Evolutionary conservation across 2,797 vertebrate species (phyloP).

Genomic region (Melanotaenia maccullochi): DNA sequence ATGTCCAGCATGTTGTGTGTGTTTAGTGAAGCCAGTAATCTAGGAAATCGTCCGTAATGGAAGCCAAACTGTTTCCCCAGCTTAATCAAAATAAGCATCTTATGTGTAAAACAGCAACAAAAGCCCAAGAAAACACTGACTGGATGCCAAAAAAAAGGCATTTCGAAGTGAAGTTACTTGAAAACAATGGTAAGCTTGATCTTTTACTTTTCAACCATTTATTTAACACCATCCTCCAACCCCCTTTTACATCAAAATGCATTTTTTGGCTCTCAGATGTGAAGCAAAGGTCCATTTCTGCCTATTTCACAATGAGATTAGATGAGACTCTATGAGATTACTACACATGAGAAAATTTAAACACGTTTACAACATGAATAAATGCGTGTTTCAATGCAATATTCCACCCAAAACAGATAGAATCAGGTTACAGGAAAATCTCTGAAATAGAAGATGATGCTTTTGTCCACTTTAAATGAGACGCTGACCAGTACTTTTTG

Average conservation of each 20-base stretch:
- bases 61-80: neutral
- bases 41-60: neutral
- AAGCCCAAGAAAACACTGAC: neutral
- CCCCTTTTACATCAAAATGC: neutral
- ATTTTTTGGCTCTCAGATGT: neutral
- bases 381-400: neutral
- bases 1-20: neutral
- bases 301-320: neutral
- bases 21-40: neutral
- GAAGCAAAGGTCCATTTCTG: neutral
- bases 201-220: neutral
- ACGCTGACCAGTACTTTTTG: neutral
- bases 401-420: neutral
- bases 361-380: neutral
- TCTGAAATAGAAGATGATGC: neutral
- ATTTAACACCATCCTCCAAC: neutral
- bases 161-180: neutral
- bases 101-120: neutral
- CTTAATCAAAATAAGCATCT: neutral
- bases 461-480: neutral
- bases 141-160: neutral
- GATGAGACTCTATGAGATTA: neutral
- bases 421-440: neutral
- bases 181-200: neutral
- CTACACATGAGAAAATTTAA: neutral